Conservation (phyloP, 2,888 invertebrate genomes). For the Syrphus vitripennis region DNA sequence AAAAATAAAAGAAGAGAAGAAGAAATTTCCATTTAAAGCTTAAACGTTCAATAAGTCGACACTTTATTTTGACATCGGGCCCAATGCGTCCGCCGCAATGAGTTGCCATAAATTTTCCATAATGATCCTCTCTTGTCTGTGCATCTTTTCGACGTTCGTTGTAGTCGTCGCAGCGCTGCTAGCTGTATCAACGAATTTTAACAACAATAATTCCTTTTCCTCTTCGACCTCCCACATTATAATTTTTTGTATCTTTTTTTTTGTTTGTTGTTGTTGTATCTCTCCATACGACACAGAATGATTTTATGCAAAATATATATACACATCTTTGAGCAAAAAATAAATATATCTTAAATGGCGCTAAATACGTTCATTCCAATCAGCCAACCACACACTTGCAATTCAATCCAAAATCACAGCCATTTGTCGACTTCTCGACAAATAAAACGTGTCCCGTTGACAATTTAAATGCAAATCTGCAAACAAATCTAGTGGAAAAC, state of each 20-base stretch:
- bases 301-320: background rate
- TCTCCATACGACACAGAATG: background rate
- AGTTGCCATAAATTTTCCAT: slow-evolving; percentile 60
- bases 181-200: slow-evolving; percentile 19
- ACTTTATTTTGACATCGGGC: slow-evolving; percentile 64
- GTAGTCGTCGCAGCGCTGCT: background rate
- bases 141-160: background rate
- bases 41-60: slow-evolving; percentile 59
- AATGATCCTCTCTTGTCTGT: slow-evolving; percentile 46
- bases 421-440: slow-evolving; percentile 46
- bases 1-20: background rate
- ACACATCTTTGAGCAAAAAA: background rate
- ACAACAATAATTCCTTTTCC: slow-evolving; percentile 8
- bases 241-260: background rate
- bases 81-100: slow-evolving; percentile 35
- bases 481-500: slow-evolving; percentile 40
- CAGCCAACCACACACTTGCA: slow-evolving; percentile 27
- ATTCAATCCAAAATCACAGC: slow-evolving; percentile 24
- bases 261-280: background rate
- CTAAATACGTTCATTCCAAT: slow-evolving; percentile 57
- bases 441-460: slow-evolving; percentile 52
- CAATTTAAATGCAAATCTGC: slow-evolving; percentile 69
- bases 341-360: slow-evolving; percentile 46
- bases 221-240: slow-evolving; percentile 55
- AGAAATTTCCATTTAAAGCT: slow-evolving; percentile 56